Evolutionary conservation across 2,888 invertebrate genomes (phyloP).

Genomic region (Hyppa rectilinea): DNA sequence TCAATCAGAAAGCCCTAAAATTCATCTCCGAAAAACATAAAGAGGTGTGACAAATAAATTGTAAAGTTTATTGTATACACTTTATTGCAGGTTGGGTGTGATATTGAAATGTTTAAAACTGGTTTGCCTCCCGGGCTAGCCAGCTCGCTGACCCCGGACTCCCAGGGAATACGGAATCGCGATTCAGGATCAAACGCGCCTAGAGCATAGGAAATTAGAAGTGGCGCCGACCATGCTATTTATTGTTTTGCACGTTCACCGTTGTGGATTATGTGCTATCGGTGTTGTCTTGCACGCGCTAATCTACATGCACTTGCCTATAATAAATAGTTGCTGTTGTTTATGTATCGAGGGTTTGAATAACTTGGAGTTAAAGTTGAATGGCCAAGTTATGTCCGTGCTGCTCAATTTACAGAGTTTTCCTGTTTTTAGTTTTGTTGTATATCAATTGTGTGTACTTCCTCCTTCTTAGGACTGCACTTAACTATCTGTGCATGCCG

Average conservation of each 20-base stretch:
- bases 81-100: conserved; percentile 84
- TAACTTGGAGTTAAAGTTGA: conserved; percentile 54
- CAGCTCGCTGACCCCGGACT: conserved; percentile 85
- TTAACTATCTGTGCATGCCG: neutral
- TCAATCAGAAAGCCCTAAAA: conserved; percentile 43
- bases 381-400: conserved; percentile 31
- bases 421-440: neutral
- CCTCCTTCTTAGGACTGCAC: neutral
- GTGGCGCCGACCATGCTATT: conserved; percentile 83
- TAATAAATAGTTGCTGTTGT: conserved; percentile 60
- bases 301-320: conserved; percentile 63
- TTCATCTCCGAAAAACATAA: conserved; percentile 47
- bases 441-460: neutral
- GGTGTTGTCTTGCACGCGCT: conserved; percentile 64
- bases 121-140: conserved; percentile 83
- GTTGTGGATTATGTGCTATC: conserved; percentile 71
- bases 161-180: conserved; percentile 85
- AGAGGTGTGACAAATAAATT: conserved; percentile 66
- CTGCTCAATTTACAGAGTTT: conserved; percentile 10
- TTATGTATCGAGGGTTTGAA: conserved; percentile 53
- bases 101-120: conserved; percentile 89
- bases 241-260: conserved; percentile 79
- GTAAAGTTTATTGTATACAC: conserved; percentile 65
- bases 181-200: conserved; percentile 79
- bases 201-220: conserved; percentile 84